A percentile compares a stretch with the other conserved stretches of the same genome.
Evolutionary conservation across 2,113 vertebrate species (phyloP).

Genomic region (Ailuropoda melanoleuca): DNA sequence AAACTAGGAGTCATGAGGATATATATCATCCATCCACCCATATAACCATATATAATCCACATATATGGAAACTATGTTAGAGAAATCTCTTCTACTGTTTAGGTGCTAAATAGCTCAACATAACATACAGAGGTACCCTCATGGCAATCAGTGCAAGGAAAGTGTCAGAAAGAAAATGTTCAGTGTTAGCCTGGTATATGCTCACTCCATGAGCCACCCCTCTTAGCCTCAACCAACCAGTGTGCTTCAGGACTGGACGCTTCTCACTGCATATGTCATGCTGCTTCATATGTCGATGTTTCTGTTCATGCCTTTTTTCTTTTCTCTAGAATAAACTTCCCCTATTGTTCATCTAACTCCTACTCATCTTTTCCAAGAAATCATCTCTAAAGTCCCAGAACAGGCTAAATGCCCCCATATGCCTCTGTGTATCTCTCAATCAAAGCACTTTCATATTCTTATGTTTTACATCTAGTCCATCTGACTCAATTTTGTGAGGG

Average conservation of each 20-base stretch:
- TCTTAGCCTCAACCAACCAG: background rate
- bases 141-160: background rate
- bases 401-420: background rate
- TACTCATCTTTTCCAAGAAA: background rate
- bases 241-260: no score
- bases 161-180: background rate
- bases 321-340: background rate
- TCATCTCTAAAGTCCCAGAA: background rate
- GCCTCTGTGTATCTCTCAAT: no score
- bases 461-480: background rate
- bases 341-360: background rate
- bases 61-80: background rate
- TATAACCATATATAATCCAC: no score
- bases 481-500: background rate
- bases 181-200: background rate
- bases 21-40: background rate
- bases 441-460: background rate
- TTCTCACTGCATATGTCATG: fast-evolving
- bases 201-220: background rate
- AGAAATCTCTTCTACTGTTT: background rate
- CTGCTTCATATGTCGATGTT: background rate
- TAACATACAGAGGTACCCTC: background rate
- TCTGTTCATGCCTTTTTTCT: background rate
- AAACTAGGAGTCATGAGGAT: background rate
- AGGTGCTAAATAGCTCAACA: background rate